Evolutionary conservation across 2,797 vertebrate species (phyloP), one percentile per base, ranked within the genome.

Genomic region (Eremophila alpestris): DNA sequence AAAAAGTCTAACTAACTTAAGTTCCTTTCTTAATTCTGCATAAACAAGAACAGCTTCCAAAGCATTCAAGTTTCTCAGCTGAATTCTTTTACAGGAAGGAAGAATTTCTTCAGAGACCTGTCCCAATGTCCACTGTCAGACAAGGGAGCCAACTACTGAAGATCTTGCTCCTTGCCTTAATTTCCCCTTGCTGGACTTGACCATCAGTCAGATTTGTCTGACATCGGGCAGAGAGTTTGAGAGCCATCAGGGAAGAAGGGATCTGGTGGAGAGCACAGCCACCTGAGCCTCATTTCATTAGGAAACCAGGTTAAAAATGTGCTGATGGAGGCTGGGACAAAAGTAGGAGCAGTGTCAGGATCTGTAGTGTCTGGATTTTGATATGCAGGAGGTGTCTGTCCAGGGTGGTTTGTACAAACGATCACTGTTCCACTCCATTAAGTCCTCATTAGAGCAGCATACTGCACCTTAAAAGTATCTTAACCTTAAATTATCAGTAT

Each of bases 401-500:
- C 52, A 48, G 81, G 52, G 38, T 70, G 74, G 64, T 85, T 78
- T 90, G 94, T 80, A 95, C 89, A 80, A 87, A 76, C n/a, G 74
- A 76, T 93, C 91, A 51, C n/a, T 56, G 83, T 92, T 85, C 76
- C 90, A 86, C 89, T 94, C 91, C 83, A 94, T 90, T 77, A 83
- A 94, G 85, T 90, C 90, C 94, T 95, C 83, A 83, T 94, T 86
- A 93, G 87, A 93, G 91, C 75, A 96, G 90, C 90, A 85, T 82
- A 87, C 62, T 76, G 71, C 90, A 74, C 78, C 92, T 91, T 88
- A 87, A 88, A 60, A 83, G 73, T 77, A 95, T 79, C 74, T 97
- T 95, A 93, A 93, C 90, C 87, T 94, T 93, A 90, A 93, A 96
- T 89, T 91, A 94, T 51, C 79, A 91, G 90, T 79, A 90, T 82